Evolutionary conservation across 2,888 invertebrate genomes (phyloP), one percentile per base, ranked within the genome.

Genomic region (Neocrepidodera transversa): DNA sequence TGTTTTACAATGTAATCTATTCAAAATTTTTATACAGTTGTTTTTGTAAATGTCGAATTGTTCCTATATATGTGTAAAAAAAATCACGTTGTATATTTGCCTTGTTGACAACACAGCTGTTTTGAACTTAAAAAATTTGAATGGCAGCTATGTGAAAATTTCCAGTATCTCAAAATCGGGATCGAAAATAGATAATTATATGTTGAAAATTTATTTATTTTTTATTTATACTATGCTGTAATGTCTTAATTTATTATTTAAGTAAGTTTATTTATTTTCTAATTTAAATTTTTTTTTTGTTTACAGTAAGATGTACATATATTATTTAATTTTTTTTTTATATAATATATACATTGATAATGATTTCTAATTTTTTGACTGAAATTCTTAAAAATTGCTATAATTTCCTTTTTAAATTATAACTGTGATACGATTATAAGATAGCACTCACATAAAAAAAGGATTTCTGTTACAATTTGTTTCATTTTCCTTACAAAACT

Each of bases 221-320:
- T 53, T 59, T 59, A 43, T 63, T 48, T 58, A 60, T 53, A 53
- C 13, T 36, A 54, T 61, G 52, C 40, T 57, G 56, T 56, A 58
- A 58, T 51, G 32, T 42, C 47, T 61, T 62, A 62, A 65, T 65
- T 65, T 65, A 65, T 65, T 63, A 50, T 60, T 11, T 40, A 47
- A 35, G 35, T 64, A 62, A 62, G 64, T 51, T 63, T 64, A 64
- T 64, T 64, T 64, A 64, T 64, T 61, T 64, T 57, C 58, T 64
- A 62, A 56, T 62, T 54, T 66, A 55, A 63, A 62, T 63, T 63
- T 64, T 63, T 67, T 65, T 65, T 65, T 67, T 66, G 59, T 65
- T 65, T 64, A 67, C 63, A 60, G 56, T 65, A 67, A 62, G 65
- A 62, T 67, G 65, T 64, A 64, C 55, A 66, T 65, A 67, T 62